Conservation (phyloP, 1,140 invertebrate genomes). For the Drosophila varians region DNA sequence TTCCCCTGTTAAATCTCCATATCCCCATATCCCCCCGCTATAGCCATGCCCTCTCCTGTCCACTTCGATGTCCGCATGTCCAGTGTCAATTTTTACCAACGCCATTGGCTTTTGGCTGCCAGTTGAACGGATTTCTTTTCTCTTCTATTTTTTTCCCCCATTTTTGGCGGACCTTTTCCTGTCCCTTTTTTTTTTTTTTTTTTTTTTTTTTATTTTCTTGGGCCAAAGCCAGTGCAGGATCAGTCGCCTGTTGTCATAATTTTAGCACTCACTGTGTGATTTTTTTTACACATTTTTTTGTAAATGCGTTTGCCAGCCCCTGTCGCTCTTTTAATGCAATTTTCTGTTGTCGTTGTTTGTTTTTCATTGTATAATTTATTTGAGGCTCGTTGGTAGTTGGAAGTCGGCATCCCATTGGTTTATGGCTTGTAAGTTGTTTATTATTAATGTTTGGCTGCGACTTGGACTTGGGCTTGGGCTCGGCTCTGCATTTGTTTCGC, state of each 20-base stretch:
- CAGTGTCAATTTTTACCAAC: conserved; percentile 57
- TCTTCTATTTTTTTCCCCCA: background rate
- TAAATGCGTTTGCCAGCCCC: conserved; percentile 52
- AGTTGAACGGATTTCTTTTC: conserved; percentile 39
- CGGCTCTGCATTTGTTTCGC: conserved; percentile 6
- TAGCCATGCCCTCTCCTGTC: conserved; percentile 8
- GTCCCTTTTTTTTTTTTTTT: background rate
- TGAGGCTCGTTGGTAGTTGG: conserved; percentile 41
- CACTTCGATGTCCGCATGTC: conserved; percentile 53
- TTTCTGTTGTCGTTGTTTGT: conserved; percentile 38
- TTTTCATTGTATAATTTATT: conserved; percentile 61
- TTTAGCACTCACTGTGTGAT: conserved; percentile 67
- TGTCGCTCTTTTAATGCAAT: conserved; percentile 41
- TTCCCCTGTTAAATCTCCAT: background rate
- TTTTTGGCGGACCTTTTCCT: conserved; percentile 15
- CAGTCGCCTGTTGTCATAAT: conserved; percentile 58
- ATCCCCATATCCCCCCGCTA: conserved; percentile 3
- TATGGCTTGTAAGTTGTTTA: conserved; percentile 80
- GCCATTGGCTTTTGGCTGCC: conserved; percentile 48
- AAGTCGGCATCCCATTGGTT: conserved; percentile 69
- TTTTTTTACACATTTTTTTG: conserved; percentile 24
- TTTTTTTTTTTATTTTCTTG: conserved; percentile 7
- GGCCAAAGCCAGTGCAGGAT: conserved; percentile 31
- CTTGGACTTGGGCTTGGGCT: conserved; percentile 37
- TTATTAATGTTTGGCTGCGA: conserved; percentile 79